phyloP scores from a whole-genome alignment of 2,797 vertebrate species.

The Coregonus suidteri region DNA sequence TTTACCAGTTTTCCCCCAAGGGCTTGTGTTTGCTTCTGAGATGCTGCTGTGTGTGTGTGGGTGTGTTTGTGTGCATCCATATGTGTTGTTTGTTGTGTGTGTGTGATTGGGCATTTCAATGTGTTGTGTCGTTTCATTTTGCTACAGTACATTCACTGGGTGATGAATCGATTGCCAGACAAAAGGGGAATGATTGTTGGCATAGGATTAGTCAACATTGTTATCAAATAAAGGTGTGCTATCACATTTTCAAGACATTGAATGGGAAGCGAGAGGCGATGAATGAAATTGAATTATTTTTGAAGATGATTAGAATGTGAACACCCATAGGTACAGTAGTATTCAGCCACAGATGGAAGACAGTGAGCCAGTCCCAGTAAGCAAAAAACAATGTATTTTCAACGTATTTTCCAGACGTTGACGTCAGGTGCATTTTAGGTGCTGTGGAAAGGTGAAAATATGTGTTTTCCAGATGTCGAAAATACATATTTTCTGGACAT shows the following conservation, averaged over 20 bases:
- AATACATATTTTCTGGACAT: too few species aligned
- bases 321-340: neutral
- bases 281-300: neutral
- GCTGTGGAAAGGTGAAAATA: too few species aligned
- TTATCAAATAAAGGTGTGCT: neutral
- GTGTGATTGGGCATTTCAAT: neutral
- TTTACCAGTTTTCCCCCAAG: conserved; percentile 18
- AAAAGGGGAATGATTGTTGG: neutral
- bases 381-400: too few species aligned
- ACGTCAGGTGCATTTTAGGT: too few species aligned
- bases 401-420: too few species aligned
- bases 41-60: neutral
- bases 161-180: neutral
- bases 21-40: neutral
- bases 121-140: neutral
- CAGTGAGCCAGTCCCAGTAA: neutral
- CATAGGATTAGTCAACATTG: neutral
- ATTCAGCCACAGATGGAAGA: neutral
- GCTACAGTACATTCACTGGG: neutral
- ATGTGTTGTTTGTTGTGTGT: neutral
- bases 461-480: too few species aligned
- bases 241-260: neutral
- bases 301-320: neutral
- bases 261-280: neutral
- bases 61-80: neutral